Evolutionary conservation across 2,888 invertebrate genomes (phyloP), one percentile per base, ranked within the genome.

Genomic region (Coenonympha arcania): DNA sequence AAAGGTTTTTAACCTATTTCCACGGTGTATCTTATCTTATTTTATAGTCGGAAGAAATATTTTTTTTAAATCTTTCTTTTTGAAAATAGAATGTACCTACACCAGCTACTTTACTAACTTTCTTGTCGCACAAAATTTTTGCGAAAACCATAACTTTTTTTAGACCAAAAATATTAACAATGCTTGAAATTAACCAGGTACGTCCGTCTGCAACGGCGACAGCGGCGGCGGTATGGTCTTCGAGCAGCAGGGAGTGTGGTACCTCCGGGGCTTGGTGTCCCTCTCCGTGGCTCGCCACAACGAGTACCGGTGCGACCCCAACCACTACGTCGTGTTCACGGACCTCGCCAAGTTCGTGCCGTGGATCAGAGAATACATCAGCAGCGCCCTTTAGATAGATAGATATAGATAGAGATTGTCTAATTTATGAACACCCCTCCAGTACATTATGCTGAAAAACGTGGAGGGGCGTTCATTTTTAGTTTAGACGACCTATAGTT

Each of bases 291-390:
- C 89, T 0, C 64, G 88, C 20, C 88, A 89, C 60, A 87, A 88
- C 62, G 87, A 88, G 56, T 81, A 84, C 59, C 71, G 88, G 5
- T 90, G 90, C 57, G 89, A 90, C 57, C 86, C 89, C 0, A 76
- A 80, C 0, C 88, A 90, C 59, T 90, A 89, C 66, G 88, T 89
- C 13, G 87, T 90, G 4, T 90, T 90, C 61, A 90, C 90, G 0
- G 90, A 90, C 56, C 69, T 88, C 18, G 89, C 89, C 4, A 88
- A 89, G 65, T 84, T 88, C 72, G 63, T 87, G 51, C 78, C 85
- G 6, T 90, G 89, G 89, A 82, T 89, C 24, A 68, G 74, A 52
- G 66, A 73, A 39, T 65, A 68, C 24, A 47, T 56, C 26, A 48
- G 45, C 30, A 52, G 50, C 22, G 19, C 3, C 41, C 9, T 9